Base-by-base conservation (phyloP, 2,113 vertebrate species). In the Tachycineta bicolor region DNA sequence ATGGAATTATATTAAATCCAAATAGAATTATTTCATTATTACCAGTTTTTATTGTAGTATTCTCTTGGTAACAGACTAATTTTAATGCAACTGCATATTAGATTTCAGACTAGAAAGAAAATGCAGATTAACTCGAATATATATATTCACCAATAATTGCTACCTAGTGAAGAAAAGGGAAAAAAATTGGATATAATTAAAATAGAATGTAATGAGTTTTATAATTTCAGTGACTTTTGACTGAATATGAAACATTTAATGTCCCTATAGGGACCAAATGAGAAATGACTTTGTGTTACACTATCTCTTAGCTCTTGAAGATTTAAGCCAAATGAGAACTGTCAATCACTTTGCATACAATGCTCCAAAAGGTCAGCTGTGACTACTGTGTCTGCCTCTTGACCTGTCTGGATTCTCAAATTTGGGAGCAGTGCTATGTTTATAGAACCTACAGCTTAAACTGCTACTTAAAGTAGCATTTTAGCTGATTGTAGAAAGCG, bases 21-120 rank as follows among this genome's bases (percentile, higher is more conserved):
- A 96, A 89, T 78, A 83, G 89, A 96, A 96, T 96, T 96, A 91
- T 92, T 95, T 96, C 79, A 93, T 97, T 97, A 96, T 95, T 96
- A 78, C n/a, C 29, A 73, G 44, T 60, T 94, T 96, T 96, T 96
- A 94, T 93, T 97, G 89, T 89, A 96, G 93, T 97, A 96, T 96
- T 97, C 93, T 96, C 92, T 80, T 94, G 97, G 95, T 95, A 96
- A 75, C 79, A 77, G 91, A 87, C 53, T 94, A 91, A 96, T 97
- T 94, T 93, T 93, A 96, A 93, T 96, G 73, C 75, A 97, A 58
- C 79, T 58, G 83, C 83, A 76, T 96, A 94, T 96, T 97, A 94
- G 59, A 95, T 96, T 95, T 92, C 95, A 94, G 83, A 34, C 77
- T 92, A 93, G 64, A 89, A 91, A 94, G 75, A 94, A 95, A 97